A percentile compares a stretch with the other conserved stretches of the same genome.
Conservation (phyloP, 2,888 invertebrate genomes). For the Malthinus seriepunctatus region DNA sequence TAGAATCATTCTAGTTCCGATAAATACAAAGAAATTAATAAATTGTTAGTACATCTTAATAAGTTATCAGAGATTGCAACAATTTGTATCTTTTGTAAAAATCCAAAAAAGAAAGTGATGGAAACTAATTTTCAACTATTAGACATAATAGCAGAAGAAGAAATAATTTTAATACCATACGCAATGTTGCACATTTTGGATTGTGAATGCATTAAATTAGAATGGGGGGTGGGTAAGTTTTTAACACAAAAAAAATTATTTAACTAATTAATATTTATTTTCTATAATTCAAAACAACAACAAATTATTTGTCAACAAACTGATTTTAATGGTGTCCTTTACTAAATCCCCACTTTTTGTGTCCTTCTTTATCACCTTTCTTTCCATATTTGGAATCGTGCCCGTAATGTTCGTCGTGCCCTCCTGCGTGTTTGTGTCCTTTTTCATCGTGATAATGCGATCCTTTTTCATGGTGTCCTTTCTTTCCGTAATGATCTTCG, state of each 20-base stretch:
- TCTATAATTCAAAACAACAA: slow-evolving; percentile 16
- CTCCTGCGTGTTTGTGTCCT: slow-evolving; percentile 77
- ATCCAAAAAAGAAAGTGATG: slow-evolving; percentile 1
- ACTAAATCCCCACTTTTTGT: slow-evolving; percentile 75
- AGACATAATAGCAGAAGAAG: slow-evolving; percentile 10
- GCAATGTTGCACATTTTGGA: slow-evolving; percentile 30
- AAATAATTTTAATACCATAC: slow-evolving; percentile 27
- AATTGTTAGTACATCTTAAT: not conserved
- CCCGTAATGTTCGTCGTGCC: slow-evolving; percentile 75
- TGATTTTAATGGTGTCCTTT: slow-evolving; percentile 20
- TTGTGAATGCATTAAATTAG: slow-evolving; percentile 32
- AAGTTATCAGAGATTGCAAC: not conserved
- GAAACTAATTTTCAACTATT: slow-evolving; percentile 6
- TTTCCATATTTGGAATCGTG: slow-evolving; percentile 77
- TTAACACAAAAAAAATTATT: slow-evolving; percentile 2
- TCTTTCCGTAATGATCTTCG: slow-evolving; percentile 78
- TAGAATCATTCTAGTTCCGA: not conserved
- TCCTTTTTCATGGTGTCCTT: slow-evolving; percentile 80
- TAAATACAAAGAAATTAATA: slow-evolving; percentile 13
- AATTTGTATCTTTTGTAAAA: not conserved
- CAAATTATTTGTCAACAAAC: slow-evolving; percentile 6
- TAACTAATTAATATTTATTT: not conserved
- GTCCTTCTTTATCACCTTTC: slow-evolving; percentile 78
- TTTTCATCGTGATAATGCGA: slow-evolving; percentile 78
- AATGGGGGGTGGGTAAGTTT: slow-evolving; percentile 16